Conservation (phyloP, 1,140 invertebrate genomes). For the Drosophila arizonae region DNA sequence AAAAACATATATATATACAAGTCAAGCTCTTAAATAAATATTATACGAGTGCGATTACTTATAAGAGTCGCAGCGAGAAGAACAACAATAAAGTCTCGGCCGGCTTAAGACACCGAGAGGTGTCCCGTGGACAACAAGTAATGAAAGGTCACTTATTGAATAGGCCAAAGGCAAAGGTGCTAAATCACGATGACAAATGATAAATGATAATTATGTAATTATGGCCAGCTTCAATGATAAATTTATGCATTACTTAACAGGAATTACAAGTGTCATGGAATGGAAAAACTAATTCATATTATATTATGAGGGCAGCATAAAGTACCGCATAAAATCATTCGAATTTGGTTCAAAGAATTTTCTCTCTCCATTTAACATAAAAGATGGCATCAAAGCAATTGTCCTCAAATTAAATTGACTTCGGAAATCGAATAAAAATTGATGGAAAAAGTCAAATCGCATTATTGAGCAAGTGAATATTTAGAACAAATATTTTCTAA, state of each 20-base stretch:
- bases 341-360: not conserved
- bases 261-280: constrained; percentile 15
- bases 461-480: no score
- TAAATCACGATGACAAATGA: constrained; percentile 50
- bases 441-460: no score
- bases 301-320: not conserved
- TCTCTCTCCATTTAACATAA: not conserved
- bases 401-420: not conserved
- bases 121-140: constrained; percentile 21
- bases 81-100: not conserved
- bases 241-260: constrained; percentile 36
- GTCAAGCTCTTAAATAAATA: not conserved
- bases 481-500: not conserved
- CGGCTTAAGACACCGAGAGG: not conserved
- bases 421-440: no score
- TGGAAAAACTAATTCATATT: constrained; percentile 16
- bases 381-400: not conserved
- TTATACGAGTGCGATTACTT: not conserved
- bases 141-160: constrained; percentile 43
- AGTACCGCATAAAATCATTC: not conserved
- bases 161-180: constrained; percentile 20
- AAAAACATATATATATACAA: not conserved
- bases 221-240: constrained; percentile 28
- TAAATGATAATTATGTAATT: constrained; percentile 23
- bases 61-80: not conserved